These are phyloP conservation scores for Talpa occidentalis DNA, from an alignment of 2,113 vertebrate species.

Conservation along the genomic window DNA sequence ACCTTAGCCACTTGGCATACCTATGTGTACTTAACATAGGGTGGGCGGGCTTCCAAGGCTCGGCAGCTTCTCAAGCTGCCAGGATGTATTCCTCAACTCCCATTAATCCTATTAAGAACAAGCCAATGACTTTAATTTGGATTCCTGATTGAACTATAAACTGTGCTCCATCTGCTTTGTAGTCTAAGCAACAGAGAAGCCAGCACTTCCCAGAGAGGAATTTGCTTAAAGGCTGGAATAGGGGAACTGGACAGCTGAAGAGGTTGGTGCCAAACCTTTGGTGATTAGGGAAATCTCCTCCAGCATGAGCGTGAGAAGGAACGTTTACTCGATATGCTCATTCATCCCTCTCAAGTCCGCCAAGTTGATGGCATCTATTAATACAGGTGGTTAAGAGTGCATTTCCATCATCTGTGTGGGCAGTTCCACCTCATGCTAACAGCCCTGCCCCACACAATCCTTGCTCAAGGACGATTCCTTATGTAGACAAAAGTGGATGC, in stretches of 20 bases:
- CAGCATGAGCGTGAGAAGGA: conserved; percentile 41
- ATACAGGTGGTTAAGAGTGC: background rate
- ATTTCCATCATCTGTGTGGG: background rate
- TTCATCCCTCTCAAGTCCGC: conserved; percentile 42
- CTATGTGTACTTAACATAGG: conserved; percentile 67
- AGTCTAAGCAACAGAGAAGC: conserved; percentile 57
- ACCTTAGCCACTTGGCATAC: background rate
- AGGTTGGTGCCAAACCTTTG: background rate
- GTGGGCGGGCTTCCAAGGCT: conserved; percentile 45
- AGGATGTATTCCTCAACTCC: conserved; percentile 78
- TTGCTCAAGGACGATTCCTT: background rate
- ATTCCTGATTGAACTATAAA: conserved; percentile 79
- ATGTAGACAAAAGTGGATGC: background rate
- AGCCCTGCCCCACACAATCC: background rate
- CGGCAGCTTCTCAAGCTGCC: conserved; percentile 73
- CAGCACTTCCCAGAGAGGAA: conserved; percentile 21
- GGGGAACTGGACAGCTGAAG: background rate
- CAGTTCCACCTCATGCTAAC: background rate
- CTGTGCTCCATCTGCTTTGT: conserved; percentile 82
- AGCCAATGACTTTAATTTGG: conserved; percentile 81
- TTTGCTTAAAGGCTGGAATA: background rate
- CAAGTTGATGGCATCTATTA: background rate
- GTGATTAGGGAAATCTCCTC: background rate
- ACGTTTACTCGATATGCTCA: conserved; percentile 56
- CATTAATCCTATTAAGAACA: conserved; percentile 84